Conservation (phyloP, 2,797 vertebrate species). For the Thunnus albacares region DNA sequence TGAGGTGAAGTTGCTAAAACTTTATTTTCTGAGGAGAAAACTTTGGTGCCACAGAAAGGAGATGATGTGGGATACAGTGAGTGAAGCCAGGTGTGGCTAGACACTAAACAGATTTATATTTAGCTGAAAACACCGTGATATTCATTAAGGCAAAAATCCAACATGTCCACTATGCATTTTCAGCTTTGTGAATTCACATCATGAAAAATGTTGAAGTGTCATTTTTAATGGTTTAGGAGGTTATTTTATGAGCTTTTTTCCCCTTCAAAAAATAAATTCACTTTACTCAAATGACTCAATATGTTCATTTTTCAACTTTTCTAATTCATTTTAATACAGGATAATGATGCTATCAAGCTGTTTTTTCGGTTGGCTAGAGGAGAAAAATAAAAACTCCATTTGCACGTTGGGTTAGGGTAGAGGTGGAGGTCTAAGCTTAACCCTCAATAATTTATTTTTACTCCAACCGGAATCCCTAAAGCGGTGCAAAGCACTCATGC, state of each 20-base stretch:
- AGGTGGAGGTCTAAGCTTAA: conserved; percentile 2
- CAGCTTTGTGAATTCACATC: too few relatives aligned
- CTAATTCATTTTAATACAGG: not conserved
- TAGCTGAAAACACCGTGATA: not conserved
- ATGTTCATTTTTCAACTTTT: not conserved
- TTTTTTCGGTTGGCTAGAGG: not conserved
- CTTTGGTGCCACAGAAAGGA: not conserved
- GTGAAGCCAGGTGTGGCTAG: not conserved
- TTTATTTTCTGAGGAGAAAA: not conserved
- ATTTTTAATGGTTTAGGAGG: not conserved
- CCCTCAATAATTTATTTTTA: conserved; percentile 28
- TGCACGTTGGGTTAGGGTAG: conserved; percentile 1
- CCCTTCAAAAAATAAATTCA: too few relatives aligned
- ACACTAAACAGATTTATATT: not conserved
- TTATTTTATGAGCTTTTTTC: too few relatives aligned
- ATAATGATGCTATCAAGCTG: not conserved
- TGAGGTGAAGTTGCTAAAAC: not conserved
- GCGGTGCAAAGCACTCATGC: not conserved
- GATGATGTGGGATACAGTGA: not conserved
- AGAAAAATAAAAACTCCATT: not conserved
- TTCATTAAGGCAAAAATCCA: too few relatives aligned
- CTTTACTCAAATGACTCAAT: too few relatives aligned
- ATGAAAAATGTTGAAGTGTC: not conserved
- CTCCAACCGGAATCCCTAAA: conserved; percentile 27
- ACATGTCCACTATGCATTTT: too few relatives aligned